Evolutionary conservation across 2,113 vertebrate genomes (phyloP), one percentile per base, ranked within the genome.

Genomic region (Jacana jacana): DNA sequence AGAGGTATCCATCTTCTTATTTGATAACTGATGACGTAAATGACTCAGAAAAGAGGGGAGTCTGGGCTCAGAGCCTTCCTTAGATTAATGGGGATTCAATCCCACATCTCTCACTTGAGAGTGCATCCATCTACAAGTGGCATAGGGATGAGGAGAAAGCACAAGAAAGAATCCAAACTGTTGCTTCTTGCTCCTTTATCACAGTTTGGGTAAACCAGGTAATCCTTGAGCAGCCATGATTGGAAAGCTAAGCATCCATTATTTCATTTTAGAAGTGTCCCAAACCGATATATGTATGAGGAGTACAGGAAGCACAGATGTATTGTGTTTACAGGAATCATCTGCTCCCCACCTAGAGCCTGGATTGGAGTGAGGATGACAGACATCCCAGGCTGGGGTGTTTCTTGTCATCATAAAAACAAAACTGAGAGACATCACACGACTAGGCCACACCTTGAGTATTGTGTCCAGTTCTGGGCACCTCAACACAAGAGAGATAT

Each of bases 391-490:
- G 17, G 18, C 33, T 39, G 14, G 30, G 33, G 24, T 25, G 49
- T 22, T 78, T 75, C 72, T 80, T 42, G 46, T 42, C 52, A 71
- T 51, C 39, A 33, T 27, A 51, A 79, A 84, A 91, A 33, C 35
- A 20, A 20, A 75, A 51, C 25, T 0, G 1, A 49, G 64, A 77
- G 52, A 70, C n/a, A 49, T 10, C 6, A 42, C 0, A 1, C 24
- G 78, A 31, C 11, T n/a, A n/a, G n/a, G n/a, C n/a, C n/a, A n/a
- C n/a, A n/a, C n/a, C n/a, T n/a, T n/a, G n/a, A n/a, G n/a, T n/a
- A n/a, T n/a, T n/a, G n/a, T n/a, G n/a, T n/a, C n/a, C n/a, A n/a
- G n/a, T n/a, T n/a, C n/a, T n/a, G n/a, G n/a, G n/a, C n/a, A n/a
- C n/a, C n/a, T n/a, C n/a, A n/a, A n/a, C n/a, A n/a, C n/a, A n/a